Conservation (phyloP, 2,113 vertebrate species). For the Gobiocypris rarus region DNA sequence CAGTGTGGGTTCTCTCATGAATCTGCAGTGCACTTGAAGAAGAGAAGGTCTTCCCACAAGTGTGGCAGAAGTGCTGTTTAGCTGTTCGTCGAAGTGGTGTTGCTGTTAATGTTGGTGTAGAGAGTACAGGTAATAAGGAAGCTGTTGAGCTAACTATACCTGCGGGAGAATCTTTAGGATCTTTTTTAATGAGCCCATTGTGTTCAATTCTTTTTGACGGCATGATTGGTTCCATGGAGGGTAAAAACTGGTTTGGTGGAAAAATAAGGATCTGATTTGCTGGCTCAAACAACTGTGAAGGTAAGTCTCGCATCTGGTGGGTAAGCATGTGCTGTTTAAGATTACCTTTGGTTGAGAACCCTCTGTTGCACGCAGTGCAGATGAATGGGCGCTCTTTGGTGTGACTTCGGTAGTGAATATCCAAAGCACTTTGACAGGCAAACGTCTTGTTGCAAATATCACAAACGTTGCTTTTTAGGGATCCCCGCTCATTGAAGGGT, state of each 20-base stretch:
- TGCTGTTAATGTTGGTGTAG: slow-evolving; percentile 61
- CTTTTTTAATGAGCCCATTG: slow-evolving; percentile 87
- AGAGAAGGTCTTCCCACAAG: slow-evolving; percentile 96
- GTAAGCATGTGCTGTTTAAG: slow-evolving; percentile 99
- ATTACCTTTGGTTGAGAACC: slow-evolving; percentile 99
- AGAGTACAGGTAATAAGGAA: slow-evolving; percentile 87
- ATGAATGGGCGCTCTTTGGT: slow-evolving; percentile 99
- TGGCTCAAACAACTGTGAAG: slow-evolving; percentile 95
- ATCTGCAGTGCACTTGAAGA: slow-evolving; percentile 98
- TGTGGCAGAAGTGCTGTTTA: slow-evolving; percentile 96
- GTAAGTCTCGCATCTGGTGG: slow-evolving; percentile 97
- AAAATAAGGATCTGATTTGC: slow-evolving; percentile 82
- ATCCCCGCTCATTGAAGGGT: slow-evolving; percentile 88
- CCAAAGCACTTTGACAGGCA: slow-evolving; percentile 99
- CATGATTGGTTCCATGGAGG: slow-evolving; percentile 77
- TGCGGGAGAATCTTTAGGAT: slow-evolving; percentile 81
- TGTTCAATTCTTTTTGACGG: slow-evolving; percentile 87
- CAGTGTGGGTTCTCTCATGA: slow-evolving; percentile 97
- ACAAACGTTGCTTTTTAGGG: slow-evolving; percentile 92
- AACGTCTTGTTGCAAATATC: slow-evolving; percentile 99
- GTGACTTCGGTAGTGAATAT: slow-evolving; percentile 99
- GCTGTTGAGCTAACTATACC: slow-evolving; percentile 81
- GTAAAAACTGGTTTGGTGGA: slow-evolving; percentile 83
- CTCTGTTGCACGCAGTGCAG: slow-evolving; percentile 98
- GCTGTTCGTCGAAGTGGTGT: slow-evolving; percentile 88